These are phyloP conservation scores for Perccottus glenii DNA, from an alignment of 2,113 vertebrate genomes.

Conservation along the genomic window DNA sequence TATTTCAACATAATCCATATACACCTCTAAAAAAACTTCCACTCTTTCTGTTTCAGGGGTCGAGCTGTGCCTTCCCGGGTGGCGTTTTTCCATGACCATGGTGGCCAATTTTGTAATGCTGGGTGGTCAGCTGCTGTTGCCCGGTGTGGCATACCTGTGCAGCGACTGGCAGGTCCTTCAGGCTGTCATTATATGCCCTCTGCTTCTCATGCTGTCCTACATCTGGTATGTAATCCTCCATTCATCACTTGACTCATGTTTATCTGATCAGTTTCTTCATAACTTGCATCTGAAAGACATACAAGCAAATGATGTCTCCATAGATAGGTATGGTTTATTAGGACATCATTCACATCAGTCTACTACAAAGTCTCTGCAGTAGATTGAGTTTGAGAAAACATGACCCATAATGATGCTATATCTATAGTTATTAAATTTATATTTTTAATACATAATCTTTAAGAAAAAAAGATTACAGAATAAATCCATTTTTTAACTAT, in stretches of 20 bases:
- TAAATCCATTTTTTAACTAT: no score
- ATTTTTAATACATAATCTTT: no score
- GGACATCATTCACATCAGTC: no score
- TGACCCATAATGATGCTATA: no score
- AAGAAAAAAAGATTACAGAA: no score
- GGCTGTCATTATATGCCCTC: conserved; percentile 92
- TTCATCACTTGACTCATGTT: background rate
- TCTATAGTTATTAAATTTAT: no score
- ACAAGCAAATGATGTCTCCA: no score
- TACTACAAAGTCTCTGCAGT: no score
- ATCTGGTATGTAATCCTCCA: conserved; percentile 85
- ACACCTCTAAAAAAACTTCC: no score
- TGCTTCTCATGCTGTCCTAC: conserved; percentile 92
- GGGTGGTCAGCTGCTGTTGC: conserved; percentile 93
- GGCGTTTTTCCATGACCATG: conserved; percentile 97
- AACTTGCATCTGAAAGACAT: background rate
- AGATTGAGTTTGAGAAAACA: no score
- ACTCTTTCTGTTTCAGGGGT: conserved; percentile 80
- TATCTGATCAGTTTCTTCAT: background rate
- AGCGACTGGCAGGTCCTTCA: conserved; percentile 94
- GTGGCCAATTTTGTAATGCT: conserved; percentile 92
- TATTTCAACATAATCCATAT: no score
- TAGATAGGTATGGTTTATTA: no score
- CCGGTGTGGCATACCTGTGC: conserved; percentile 89
- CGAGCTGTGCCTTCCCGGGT: conserved; percentile 90